Evolutionary conservation across 1,140 invertebrate species (phyloP), one percentile per base, ranked within the genome.

Genomic region (Condylostylus longicornis): DNA sequence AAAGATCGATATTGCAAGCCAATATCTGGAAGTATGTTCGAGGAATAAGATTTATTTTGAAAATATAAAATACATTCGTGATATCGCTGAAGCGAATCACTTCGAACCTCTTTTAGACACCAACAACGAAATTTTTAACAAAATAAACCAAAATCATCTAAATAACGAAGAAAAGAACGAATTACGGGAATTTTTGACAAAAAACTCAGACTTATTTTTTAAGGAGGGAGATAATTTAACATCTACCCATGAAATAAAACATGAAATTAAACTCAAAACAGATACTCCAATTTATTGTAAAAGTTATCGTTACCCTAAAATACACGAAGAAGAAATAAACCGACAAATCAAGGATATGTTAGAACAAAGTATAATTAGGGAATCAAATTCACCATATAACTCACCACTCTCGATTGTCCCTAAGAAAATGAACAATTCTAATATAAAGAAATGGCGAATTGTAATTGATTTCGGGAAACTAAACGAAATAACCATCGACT

Each of bases 391-490:
- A 9, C 41, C 46, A 18, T 51, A 43, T 35, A 45, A 37, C 33
- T 27, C 39, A 12, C 45, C 48, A n/a, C 13, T 52, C 14, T 48
- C 41, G 46, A 35, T 52, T 19, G 49, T 47, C 17, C 49, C 44
- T 2, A 51, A 54, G 36, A 53, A 54, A 42, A 14, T 35, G 38
- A 42, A 38, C 19, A 32, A 14, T 28, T 20, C 31, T 28, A 43
- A 40, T 15, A 46, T 38, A 38, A 33, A 37, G 29, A 49, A 44
- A 41, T 51, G 44, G 43, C 36, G 59, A 30, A 39, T 64, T 5
- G 56, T 62, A 12, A 45, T 51, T 2, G 59, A 61, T 42, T 64
- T 62, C 33, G 17, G 57, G 17, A 41, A 45, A 30, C 53, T 63
- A 15, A 47, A 49, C 27, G 42, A 43, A 27, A 35, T 43, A 8